phyloP scores from a whole-genome alignment of 2,888 invertebrate genomes.

The Sialis fuliginosa region DNA sequence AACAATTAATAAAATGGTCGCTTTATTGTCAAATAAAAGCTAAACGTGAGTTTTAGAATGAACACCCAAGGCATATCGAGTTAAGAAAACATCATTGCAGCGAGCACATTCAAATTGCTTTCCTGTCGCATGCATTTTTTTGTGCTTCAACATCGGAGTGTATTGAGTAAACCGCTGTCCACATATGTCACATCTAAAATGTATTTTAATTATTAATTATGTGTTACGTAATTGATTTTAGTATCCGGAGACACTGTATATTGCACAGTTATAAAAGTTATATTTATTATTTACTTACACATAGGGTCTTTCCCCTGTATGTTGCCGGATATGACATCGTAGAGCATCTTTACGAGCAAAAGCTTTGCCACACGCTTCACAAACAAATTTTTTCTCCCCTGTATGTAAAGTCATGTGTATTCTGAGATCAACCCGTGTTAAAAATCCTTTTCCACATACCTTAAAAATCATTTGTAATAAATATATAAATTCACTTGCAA shows the following conservation, averaged over 20 bases:
- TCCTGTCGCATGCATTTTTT: conserved; percentile 40
- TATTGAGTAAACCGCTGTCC: conserved; percentile 44
- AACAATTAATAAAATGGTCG: no score
- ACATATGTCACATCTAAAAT: conserved; percentile 34
- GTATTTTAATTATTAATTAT: conserved; percentile 11
- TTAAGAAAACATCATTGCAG: conserved; percentile 36
- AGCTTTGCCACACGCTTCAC: conserved; percentile 40
- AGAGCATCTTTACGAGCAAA: conserved; percentile 40
- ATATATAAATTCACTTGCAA: conserved; percentile 28
- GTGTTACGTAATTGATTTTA: conserved; percentile 37
- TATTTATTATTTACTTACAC: conserved; percentile 15
- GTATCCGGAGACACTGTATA: neutral
- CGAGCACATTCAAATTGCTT: conserved; percentile 39
- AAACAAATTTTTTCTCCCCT: conserved; percentile 40
- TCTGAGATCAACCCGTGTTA: conserved; percentile 36
- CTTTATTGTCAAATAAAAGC: no score
- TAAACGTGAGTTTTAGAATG: conserved; percentile 31
- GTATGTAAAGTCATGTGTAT: conserved; percentile 43
- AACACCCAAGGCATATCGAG: conserved; percentile 37
- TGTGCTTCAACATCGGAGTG: conserved; percentile 44
- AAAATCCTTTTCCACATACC: conserved; percentile 37
- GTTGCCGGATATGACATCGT: conserved; percentile 35
- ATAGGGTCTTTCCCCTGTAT: conserved; percentile 38
- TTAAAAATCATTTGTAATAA: conserved; percentile 7
- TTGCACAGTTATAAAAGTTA: neutral